These are phyloP conservation scores for Chiroxiphia lanceolata DNA, from an alignment of 2,797 vertebrate species.

Conservation along the genomic window DNA sequence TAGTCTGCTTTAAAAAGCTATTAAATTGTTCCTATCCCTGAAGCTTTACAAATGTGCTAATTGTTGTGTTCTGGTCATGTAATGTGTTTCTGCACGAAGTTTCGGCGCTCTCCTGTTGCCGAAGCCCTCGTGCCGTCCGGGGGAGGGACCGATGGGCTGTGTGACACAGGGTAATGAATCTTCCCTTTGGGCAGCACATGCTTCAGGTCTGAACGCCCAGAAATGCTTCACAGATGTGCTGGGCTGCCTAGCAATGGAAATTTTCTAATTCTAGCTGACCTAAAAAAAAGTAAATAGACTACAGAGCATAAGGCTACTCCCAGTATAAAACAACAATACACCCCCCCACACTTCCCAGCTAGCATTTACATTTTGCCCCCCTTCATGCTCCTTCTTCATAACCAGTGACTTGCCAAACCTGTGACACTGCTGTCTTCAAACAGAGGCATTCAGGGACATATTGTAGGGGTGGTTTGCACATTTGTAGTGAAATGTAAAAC, in stretches of 20 bases:
- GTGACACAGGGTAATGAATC: constrained; percentile 55
- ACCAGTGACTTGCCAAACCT: constrained; percentile 66
- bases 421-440: constrained; percentile 33
- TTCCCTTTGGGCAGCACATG: constrained; percentile 65
- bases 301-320: constrained; percentile 54
- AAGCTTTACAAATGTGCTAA: constrained; percentile 75
- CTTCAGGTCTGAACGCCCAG: constrained; percentile 65
- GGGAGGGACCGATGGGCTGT: constrained; percentile 14
- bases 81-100: constrained; percentile 57
- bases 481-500: neutral
- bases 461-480: neutral
- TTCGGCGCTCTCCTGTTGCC: constrained; percentile 15
- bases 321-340: constrained; percentile 40
- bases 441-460: neutral
- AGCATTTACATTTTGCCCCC: constrained; percentile 61
- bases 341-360: neutral
- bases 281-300: constrained; percentile 68
- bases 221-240: constrained; percentile 64
- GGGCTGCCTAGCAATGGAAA: constrained; percentile 73
- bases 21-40: constrained; percentile 72
- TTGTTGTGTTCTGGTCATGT: constrained; percentile 65
- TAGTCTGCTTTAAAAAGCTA: constrained; percentile 70
- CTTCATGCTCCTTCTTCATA: constrained; percentile 57
- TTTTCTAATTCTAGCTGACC: constrained; percentile 69
- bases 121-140: neutral